Base-by-base conservation (phyloP, 2,888 invertebrate genomes). In the Merodon equestris region DNA sequence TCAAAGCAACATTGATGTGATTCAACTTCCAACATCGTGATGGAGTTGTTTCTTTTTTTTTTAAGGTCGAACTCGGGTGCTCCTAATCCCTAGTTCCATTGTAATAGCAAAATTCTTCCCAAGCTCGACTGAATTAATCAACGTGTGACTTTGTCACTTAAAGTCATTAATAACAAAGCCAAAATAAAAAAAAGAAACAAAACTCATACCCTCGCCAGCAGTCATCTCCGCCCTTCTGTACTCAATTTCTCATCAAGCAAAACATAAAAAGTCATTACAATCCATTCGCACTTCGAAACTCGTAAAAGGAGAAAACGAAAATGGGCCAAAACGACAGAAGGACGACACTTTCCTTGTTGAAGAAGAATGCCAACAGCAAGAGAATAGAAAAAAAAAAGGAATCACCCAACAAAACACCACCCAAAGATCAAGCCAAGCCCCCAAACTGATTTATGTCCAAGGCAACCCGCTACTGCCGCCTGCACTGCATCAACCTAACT, bases 351-450 rank as follows among this genome's bases (percentile, higher is more conserved):
- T 57, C 36, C 51, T 56, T 19, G 27, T 27, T 12, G n/a, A n/a
- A n/a, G 13, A 50, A 38, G 51, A 45, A 18, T 13, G 57, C 10
- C 36, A n/a, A n/a, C n/a, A n/a, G n/a, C n/a, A n/a, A n/a, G n/a
- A n/a, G n/a, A n/a, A n/a, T n/a, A n/a, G 45, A 64, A 54, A 54
- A 54, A 50, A 63, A 61, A 67, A 53, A 48, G 57, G 14, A 60
- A 40, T 3, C 3, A 40, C 40, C 40, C 40, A 40, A 40, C 40
- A 40, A 66, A 61, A 61, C 67, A 76, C 57, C 74, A 79, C 60
- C 64, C 58, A 79, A 79, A 79, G 74, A 74, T 74, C 74, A 79
- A 70, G 74, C 74, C 79, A 79, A 79, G 42, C 68, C 77, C 60
- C 79, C 64, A 64, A 79, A 70, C 70, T 79, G 79, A 79, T 79